Percentiles rank a stretch among this genome's conserved stretches.
phyloP scores from a whole-genome alignment of 2,113 vertebrate genomes.

The Prolemur simus region DNA sequence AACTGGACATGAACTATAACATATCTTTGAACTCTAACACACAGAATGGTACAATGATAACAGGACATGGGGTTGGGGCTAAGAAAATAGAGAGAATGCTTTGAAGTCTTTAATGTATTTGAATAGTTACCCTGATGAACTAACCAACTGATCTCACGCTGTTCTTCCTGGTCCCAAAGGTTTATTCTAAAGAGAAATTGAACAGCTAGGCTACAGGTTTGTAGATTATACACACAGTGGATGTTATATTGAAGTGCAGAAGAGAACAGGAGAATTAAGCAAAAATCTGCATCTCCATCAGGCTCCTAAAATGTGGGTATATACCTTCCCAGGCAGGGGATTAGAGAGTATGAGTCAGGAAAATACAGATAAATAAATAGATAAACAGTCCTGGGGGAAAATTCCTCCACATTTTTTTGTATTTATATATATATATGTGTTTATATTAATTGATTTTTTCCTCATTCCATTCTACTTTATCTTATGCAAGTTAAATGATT shows the following conservation, averaged over 20 bases:
- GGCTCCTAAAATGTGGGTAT: not conserved
- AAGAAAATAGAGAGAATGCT: not conserved
- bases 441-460: not conserved
- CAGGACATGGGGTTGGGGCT: rapidly evolving
- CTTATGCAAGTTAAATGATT: not conserved
- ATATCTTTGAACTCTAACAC: not conserved
- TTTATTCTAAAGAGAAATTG: not conserved
- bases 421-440: not conserved
- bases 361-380: not conserved
- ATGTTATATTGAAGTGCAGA: not conserved
- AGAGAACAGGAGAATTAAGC: not conserved
- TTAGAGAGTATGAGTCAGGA: not conserved
- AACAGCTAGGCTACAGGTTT: not conserved
- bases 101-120: not conserved
- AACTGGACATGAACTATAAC: rapidly evolving
- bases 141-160: not conserved
- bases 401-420: not conserved
- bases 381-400: not conserved
- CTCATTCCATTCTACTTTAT: not conserved
- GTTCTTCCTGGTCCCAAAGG: not conserved
- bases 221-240: not conserved
- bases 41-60: rapidly evolving
- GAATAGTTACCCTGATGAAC: too few relatives aligned
- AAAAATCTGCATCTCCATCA: too few relatives aligned
- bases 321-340: not conserved